These are phyloP conservation scores for Heterotilapia buettikoferi DNA, from an alignment of 2,113 vertebrate species.

Conservation along the genomic window DNA sequence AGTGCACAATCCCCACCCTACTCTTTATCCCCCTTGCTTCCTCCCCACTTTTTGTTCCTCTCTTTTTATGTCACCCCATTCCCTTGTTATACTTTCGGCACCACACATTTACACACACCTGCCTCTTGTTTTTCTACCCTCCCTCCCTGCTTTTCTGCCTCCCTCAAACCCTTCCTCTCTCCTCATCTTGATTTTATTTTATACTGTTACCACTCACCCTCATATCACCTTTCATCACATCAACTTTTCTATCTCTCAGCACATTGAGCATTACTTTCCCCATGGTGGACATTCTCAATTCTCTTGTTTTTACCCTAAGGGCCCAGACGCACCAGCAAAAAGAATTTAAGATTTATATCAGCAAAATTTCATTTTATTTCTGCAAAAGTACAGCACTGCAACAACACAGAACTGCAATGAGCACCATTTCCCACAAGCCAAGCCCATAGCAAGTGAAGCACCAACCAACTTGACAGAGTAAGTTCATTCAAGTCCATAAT, in stretches of 20 bases:
- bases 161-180: background rate
- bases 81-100: background rate
- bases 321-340: background rate
- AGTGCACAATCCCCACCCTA: background rate
- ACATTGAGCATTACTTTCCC: background rate
- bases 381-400: background rate
- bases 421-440: background rate
- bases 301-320: background rate
- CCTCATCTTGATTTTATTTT: background rate
- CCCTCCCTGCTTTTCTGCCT: background rate
- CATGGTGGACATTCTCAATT: background rate
- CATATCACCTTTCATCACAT: slow-evolving; percentile 2
- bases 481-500: background rate
- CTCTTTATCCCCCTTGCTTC: background rate
- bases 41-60: background rate
- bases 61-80: background rate
- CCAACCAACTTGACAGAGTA: background rate
- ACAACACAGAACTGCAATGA: background rate
- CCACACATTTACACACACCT: background rate
- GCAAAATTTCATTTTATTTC: background rate
- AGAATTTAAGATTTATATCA: background rate
- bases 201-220: background rate
- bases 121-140: background rate
- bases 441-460: background rate
- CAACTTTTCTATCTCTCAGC: background rate